A percentile compares a stretch with the other conserved stretches of the same genome.
Conservation (phyloP, 2,797 vertebrate genomes). For the Clarias platycephalus region DNA sequence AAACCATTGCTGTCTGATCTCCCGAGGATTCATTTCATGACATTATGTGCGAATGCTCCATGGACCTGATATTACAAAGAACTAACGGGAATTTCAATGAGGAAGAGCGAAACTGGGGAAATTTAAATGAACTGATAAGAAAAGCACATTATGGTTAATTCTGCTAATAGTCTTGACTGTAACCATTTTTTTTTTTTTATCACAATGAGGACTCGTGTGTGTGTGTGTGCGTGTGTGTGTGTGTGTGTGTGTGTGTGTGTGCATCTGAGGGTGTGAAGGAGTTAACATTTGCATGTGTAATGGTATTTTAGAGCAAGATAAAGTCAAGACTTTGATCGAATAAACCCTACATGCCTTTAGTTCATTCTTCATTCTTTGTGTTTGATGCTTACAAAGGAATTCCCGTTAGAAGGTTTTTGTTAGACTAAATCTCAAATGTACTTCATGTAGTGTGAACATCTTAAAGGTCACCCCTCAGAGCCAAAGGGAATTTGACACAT, state of each 20-base stretch:
- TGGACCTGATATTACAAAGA: conserved; percentile 18
- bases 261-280: background rate
- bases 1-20: conserved; percentile 48
- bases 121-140: background rate
- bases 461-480: background rate
- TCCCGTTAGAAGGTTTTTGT: background rate
- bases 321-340: background rate
- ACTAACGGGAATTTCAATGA: background rate
- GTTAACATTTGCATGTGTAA: background rate
- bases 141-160: background rate
- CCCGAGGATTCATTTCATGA: conserved; percentile 27
- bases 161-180: background rate
- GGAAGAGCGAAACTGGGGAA: background rate
- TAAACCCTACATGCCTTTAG: too few species aligned
- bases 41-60: background rate
- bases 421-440: background rate
- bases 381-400: background rate
- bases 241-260: too few species aligned
- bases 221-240: background rate
- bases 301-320: background rate
- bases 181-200: background rate
- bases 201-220: background rate
- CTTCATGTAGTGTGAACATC: background rate
- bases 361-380: background rate
- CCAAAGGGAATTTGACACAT: too few species aligned